Base-by-base conservation (phyloP, 2,797 vertebrate species). In the Mionectes olivaceus region DNA sequence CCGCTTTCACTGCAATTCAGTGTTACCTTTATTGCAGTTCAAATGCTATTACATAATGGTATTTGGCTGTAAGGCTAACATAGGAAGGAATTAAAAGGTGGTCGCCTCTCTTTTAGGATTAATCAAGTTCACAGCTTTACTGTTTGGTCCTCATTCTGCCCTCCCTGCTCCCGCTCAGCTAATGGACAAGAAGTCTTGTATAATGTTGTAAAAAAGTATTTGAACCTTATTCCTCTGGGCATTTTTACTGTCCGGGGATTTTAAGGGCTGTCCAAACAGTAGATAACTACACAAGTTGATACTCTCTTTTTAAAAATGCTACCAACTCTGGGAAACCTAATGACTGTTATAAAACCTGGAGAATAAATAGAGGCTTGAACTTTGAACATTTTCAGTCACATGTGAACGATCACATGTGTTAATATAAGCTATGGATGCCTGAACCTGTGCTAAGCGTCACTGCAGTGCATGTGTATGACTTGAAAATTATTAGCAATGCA, bases 1-100 rank as follows among this genome's bases (percentile, higher is more conserved):
- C 17, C 12, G 56, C 35, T 70, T 91, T 73, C 17, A 39, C 90
- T 94, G n/a, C 56, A 67, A 6, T 52, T 70, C 25, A 76, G 2
- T 39, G 33, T 79, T 93, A 83, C 37, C 43, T 83, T 93, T 81
- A 41, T 60, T 91, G 37, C 2, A 0, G 44, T 93, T 93, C 33
- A 87, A 21, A 87, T 93, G 32, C 63, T 90, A 8, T 95, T 96
- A 79, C 21, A 28, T 90, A 92, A 90, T 61, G 35, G 59, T 44
- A 63, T 93, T 93, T 87, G 70, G 24, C 70, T 90, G 30, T 59
- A 44, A 86, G 56, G 30, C 46, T 75, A 39, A 41, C 50, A 83
- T 74, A 49, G 59, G 39, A 91, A 86, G 91, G 85, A 86, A 88
- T 81, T 93, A 90, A 83, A 90, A 90, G 59, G 70, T 88, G 55